A percentile compares a stretch with the other conserved stretches of the same genome.
phyloP scores from a whole-genome alignment of 2,113 vertebrate genomes.

The Psammodynastes pulverulentus region DNA sequence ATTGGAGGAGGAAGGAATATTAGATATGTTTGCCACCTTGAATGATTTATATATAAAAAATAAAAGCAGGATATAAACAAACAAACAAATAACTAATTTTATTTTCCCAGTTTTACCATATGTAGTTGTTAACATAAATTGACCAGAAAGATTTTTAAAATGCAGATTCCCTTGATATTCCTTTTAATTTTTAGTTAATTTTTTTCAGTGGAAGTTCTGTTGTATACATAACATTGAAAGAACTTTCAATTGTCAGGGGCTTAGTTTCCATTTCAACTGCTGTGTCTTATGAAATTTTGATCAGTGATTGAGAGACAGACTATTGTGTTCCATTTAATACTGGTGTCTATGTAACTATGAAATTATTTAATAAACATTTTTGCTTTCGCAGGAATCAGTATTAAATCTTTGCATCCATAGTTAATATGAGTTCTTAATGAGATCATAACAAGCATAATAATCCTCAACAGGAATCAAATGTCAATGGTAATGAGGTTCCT shows the following conservation, averaged over 20 bases:
- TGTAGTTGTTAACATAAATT: not conserved
- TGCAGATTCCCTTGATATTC: not conserved
- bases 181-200: not conserved
- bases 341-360: not conserved
- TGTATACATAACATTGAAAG: not conserved
- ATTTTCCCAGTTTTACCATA: not conserved
- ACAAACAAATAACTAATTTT: no score
- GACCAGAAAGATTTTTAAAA: not conserved
- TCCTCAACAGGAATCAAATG: not conserved
- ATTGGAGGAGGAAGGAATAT: not conserved
- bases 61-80: not conserved
- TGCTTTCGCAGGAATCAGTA: not conserved
- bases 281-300: not conserved
- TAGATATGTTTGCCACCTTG: not conserved
- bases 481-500: not conserved
- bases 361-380: not conserved
- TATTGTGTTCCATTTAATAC: not conserved
- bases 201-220: not conserved
- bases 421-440: not conserved
- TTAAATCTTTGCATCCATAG: not conserved
- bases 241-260: not conserved
- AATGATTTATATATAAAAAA: not conserved
- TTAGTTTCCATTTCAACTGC: not conserved
- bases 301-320: not conserved
- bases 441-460: not conserved